Evolutionary conservation across 2,797 vertebrate species (phyloP).

Genomic region (Chrysocyon brachyurus): DNA sequence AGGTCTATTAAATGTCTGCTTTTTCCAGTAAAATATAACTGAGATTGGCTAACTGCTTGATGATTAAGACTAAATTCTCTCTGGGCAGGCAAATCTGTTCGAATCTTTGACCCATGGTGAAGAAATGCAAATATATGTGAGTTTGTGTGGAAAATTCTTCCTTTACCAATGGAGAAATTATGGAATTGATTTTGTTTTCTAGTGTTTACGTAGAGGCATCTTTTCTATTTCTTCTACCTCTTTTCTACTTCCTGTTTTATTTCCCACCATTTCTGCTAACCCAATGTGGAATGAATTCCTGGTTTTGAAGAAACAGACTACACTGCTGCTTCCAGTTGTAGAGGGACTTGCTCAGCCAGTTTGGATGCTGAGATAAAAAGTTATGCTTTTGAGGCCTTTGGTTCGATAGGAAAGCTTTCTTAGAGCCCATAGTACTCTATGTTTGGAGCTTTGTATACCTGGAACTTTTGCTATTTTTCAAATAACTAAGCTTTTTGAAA

Average conservation of each 20-base stretch:
- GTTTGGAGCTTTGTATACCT: conserved; percentile 3
- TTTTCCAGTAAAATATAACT: conserved; percentile 39
- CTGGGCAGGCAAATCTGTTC: not conserved
- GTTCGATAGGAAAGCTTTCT: conserved; percentile 48
- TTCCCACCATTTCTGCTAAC: conserved; percentile 37
- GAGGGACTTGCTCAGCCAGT: not conserved
- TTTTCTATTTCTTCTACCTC: conserved; percentile 29
- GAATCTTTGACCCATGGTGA: not conserved
- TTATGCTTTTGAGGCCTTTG: not conserved
- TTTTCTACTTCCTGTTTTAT: not conserved
- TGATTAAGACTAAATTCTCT: conserved; percentile 34
- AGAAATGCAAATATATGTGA: conserved; percentile 50
- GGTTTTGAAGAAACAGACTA: not conserved
- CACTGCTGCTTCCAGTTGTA: not conserved
- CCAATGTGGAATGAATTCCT: conserved; percentile 26
- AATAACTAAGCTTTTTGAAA: conserved; percentile 65
- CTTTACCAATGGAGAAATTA: not conserved
- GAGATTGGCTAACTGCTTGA: conserved; percentile 31
- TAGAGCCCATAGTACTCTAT: conserved; percentile 22
- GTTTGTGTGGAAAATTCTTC: not conserved
- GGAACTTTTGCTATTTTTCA: conserved; percentile 33
- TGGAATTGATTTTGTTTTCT: conserved; percentile 26
- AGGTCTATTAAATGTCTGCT: conserved; percentile 57
- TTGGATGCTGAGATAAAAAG: conserved; percentile 34
- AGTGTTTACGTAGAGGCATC: not conserved